phyloP scores from a whole-genome alignment of 2,113 vertebrate species.

The Petaurus breviceps region DNA sequence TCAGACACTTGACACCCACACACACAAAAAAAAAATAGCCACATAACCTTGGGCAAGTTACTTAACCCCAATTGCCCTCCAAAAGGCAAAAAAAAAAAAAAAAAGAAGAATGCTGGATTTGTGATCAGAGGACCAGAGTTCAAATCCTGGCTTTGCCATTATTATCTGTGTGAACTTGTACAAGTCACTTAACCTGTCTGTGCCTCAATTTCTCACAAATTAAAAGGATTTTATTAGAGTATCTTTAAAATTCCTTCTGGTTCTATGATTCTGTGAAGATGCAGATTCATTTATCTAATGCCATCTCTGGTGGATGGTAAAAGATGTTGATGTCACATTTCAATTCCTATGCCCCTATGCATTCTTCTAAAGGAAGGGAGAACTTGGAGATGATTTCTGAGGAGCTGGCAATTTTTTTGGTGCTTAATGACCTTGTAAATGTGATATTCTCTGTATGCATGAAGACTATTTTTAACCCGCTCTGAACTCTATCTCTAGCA shows the following conservation, averaged over 20 bases:
- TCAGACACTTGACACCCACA: no score
- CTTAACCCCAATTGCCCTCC: no score
- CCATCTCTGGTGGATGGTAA: not conserved
- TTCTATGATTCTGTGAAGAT: not conserved
- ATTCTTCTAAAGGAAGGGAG: not conserved
- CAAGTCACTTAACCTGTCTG: not conserved
- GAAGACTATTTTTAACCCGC: not conserved
- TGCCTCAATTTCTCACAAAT: not conserved
- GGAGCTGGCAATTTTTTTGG: not conserved
- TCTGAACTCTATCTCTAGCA: not conserved
- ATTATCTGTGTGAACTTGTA: not conserved
- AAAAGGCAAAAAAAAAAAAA: no score
- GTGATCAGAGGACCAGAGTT: not conserved
- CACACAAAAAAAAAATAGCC: no score
- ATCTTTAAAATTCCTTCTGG: not conserved
- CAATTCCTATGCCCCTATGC: not conserved
- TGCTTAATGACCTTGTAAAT: not conserved
- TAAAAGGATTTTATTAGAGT: not conserved
- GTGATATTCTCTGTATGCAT: not conserved
- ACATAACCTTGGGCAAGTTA: no score
- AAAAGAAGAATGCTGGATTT: not conserved
- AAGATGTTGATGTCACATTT: not conserved
- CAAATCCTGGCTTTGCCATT: not conserved
- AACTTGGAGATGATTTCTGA: not conserved
- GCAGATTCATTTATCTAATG: not conserved